A percentile compares a stretch with the other conserved stretches of the same genome.
Conservation (phyloP, 2,113 vertebrate genomes). For the Triplophysa siluroides region DNA sequence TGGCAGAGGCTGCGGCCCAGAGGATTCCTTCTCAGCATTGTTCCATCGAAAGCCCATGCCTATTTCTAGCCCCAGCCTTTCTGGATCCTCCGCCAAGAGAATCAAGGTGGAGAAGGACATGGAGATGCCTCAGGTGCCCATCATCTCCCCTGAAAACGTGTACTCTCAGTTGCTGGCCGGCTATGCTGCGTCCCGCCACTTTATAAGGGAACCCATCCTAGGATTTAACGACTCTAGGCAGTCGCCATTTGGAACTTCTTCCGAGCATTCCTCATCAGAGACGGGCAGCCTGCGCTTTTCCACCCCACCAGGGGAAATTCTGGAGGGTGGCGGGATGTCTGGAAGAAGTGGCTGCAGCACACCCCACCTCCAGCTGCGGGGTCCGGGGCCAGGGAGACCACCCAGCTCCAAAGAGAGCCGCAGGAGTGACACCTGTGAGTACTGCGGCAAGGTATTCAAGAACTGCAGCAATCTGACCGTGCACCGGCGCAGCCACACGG, state of each 20-base stretch:
- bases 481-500: constrained; percentile 98
- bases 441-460: constrained; percentile 99
- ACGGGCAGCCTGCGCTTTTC: constrained; percentile 98
- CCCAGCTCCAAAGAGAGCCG: constrained; percentile 96
- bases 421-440: constrained; percentile 97
- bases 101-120: constrained; percentile 99
- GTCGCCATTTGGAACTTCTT: constrained; percentile 96
- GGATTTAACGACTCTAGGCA: constrained; percentile 96
- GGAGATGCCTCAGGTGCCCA: constrained; percentile 90
- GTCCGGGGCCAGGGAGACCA: constrained; percentile 89
- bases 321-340: constrained; percentile 89
- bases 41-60: constrained; percentile 93
- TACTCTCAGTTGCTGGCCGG: constrained; percentile 98
- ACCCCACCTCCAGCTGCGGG: constrained; percentile 86
- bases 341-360: constrained; percentile 96
- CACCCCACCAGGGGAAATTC: constrained; percentile 93
- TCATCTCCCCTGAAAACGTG: constrained; percentile 97
- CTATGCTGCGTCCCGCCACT: constrained; percentile 96
- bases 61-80: constrained; percentile 87
- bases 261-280: constrained; percentile 98
- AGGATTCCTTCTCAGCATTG: constrained; percentile 85
- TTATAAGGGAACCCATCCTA: constrained; percentile 98
- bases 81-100: constrained; percentile 88
- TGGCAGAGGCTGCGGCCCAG: constrained; percentile 84
- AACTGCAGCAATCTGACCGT: constrained; percentile 99